Evolutionary conservation across 2,113 vertebrate genomes (phyloP).

Genomic region (Pleuronectes platessa): DNA sequence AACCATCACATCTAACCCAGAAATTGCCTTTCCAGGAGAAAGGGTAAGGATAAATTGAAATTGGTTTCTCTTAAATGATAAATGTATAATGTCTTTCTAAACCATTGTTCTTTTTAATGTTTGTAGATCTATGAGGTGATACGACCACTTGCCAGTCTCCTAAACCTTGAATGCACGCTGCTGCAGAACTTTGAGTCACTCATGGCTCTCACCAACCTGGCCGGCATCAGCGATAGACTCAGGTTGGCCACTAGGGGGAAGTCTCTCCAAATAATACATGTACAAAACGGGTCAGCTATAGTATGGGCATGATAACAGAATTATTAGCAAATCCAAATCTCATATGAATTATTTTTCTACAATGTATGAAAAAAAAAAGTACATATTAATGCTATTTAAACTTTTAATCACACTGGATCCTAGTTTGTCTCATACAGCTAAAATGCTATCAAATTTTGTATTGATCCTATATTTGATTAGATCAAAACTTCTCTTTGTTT

Average conservation of each 20-base stretch:
- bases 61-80: not conserved
- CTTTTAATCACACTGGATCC: too few species aligned
- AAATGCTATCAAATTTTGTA: too few species aligned
- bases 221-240: constrained; percentile 92
- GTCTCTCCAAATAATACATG: constrained; percentile 14
- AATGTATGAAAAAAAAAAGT: too few species aligned
- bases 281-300: too few species aligned
- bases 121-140: constrained; percentile 93
- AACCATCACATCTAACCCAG: constrained; percentile 94
- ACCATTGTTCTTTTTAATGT: not conserved
- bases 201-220: constrained; percentile 96
- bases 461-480: too few species aligned
- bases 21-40: constrained; percentile 96
- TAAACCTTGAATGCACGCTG: constrained; percentile 88
- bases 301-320: too few species aligned
- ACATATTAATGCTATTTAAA: too few species aligned
- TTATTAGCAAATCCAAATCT: too few species aligned
- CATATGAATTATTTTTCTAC: too few species aligned
- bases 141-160: constrained; percentile 88
- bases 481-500: too few species aligned
- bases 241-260: constrained; percentile 83
- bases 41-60: constrained; percentile 80
- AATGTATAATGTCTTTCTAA: not conserved
- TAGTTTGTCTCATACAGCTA: too few species aligned
- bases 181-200: constrained; percentile 98